Evolutionary conservation across 2,797 vertebrate genomes (phyloP).

Genomic region (Oreortyx pictus): DNA sequence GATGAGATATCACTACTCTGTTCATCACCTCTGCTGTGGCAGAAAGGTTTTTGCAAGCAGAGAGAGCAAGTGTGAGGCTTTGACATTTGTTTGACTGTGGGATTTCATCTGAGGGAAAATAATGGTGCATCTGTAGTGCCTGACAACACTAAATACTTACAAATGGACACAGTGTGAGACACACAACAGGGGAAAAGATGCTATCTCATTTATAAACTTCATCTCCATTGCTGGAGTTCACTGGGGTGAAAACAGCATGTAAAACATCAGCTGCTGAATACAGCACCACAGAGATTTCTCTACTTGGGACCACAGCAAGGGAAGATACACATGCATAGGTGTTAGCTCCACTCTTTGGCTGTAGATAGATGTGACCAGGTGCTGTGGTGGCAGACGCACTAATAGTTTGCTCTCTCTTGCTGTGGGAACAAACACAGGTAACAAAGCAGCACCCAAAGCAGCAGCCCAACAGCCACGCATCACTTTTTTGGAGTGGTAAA

Average conservation of each 20-base stretch:
- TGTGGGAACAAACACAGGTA: not conserved
- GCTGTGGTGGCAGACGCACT: accelerated
- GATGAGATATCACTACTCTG: not conserved
- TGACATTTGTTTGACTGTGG: not conserved
- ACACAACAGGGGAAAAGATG: constrained; percentile 7
- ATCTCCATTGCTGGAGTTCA: not conserved
- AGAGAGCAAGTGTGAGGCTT: not conserved
- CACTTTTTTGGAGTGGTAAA: not conserved
- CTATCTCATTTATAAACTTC: not conserved
- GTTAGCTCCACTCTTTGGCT: not conserved
- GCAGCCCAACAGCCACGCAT: not conserved
- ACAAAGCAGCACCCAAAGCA: not conserved
- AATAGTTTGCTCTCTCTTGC: not conserved
- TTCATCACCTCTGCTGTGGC: not conserved
- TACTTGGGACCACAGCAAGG: not conserved
- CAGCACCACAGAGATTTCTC: not conserved
- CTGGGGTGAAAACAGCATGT: not conserved
- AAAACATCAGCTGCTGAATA: constrained; percentile 16
- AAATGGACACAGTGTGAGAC: constrained; percentile 8
- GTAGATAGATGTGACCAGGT: not conserved
- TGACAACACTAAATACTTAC: constrained; percentile 7
- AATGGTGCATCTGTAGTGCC: not conserved
- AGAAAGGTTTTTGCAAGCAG: not conserved
- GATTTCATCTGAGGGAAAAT: not conserved
- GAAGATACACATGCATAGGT: not conserved